Percentiles rank a stretch among this genome's conserved stretches.
Conservation (phyloP, 2,113 vertebrate species). For the Tragelaphus strepsiceros region DNA sequence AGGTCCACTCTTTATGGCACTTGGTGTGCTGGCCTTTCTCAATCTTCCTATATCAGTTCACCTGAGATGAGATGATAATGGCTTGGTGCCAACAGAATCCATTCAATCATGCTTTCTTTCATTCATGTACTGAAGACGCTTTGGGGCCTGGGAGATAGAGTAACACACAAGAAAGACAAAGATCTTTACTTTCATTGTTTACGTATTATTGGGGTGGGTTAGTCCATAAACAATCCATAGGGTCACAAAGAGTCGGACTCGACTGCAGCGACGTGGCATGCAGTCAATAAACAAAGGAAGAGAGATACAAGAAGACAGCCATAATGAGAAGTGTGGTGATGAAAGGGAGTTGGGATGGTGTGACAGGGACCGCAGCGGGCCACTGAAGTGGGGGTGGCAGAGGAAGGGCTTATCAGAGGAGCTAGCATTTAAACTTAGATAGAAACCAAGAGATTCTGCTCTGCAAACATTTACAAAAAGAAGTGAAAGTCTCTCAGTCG, state of each 20-base stretch:
- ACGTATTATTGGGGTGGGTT: not conserved
- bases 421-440: not conserved
- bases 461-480: not conserved
- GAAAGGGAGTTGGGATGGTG: not conserved
- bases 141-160: rapidly evolving
- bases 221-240: not conserved
- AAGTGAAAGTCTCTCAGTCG: not conserved
- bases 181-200: not conserved
- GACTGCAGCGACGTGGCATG: not conserved
- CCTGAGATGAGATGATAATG: not conserved
- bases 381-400: not conserved
- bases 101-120: not conserved
- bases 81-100: no score
- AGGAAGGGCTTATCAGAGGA: not conserved
- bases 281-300: not conserved
- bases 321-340: not conserved
- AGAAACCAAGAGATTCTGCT: not conserved
- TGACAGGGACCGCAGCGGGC: rapidly evolving
- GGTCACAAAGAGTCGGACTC: not conserved
- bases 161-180: not conserved
- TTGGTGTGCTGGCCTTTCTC: not conserved
- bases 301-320: not conserved
- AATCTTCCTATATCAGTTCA: not conserved
- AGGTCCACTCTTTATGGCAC: not conserved
- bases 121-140: not conserved